Evolutionary conservation across 2,888 invertebrate species (phyloP).

Genomic region (Marronus borbonicus): DNA sequence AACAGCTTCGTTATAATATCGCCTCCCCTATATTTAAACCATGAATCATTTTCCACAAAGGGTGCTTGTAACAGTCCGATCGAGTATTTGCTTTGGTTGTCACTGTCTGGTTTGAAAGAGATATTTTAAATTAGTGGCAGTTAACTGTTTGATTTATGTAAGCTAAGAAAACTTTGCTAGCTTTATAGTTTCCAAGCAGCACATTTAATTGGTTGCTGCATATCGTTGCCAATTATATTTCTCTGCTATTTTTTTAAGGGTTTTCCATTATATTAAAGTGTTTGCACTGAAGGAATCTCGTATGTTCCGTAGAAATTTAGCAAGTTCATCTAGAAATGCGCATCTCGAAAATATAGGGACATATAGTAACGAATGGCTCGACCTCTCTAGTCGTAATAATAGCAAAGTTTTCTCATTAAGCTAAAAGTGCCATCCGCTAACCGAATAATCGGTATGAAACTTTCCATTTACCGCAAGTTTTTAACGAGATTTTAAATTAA

Average conservation of each 20-base stretch:
- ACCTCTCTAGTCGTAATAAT: slow-evolving; percentile 17
- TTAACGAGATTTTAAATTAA: slow-evolving; percentile 43
- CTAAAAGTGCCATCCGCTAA: slow-evolving; percentile 39
- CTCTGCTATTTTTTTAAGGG: too few species aligned
- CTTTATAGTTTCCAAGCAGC: too few species aligned
- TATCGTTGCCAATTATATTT: too few species aligned
- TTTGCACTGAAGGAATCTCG: too few species aligned
- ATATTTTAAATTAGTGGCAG: too few species aligned
- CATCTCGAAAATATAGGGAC: not conserved
- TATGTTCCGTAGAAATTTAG: too few species aligned
- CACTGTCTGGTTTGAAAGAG: too few species aligned
- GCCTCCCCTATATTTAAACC: slow-evolving; percentile 31
- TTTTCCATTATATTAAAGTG: too few species aligned
- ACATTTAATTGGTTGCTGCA: too few species aligned
- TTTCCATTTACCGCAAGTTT: slow-evolving; percentile 43
- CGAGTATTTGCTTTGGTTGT: slow-evolving; percentile 21
- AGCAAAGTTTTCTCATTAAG: slow-evolving; percentile 44
- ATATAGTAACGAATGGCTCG: not conserved
- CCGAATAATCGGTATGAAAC: slow-evolving; percentile 38
- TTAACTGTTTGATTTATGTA: too few species aligned
- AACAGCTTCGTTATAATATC: slow-evolving; percentile 23
- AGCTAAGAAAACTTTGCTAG: too few species aligned
- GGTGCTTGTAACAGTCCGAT: slow-evolving; percentile 22
- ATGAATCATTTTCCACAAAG: slow-evolving; percentile 36
- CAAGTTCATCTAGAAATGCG: too few species aligned